A percentile compares a stretch with the other conserved stretches of the same genome.
These are phyloP conservation scores for Kryptolebias marmoratus DNA, from an alignment of 2,113 vertebrate genomes.

Conservation along the genomic window DNA sequence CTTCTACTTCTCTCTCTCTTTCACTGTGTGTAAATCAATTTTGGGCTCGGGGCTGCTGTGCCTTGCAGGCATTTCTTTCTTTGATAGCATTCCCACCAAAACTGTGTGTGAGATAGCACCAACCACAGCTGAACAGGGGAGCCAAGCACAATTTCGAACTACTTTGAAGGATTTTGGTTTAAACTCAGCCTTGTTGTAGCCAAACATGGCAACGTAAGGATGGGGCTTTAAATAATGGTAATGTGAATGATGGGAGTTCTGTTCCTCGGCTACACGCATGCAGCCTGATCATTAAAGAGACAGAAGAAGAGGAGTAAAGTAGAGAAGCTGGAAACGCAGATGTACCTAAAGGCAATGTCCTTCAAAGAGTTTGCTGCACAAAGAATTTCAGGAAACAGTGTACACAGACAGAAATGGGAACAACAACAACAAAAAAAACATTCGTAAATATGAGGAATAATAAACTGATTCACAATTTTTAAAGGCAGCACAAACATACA, in stretches of 20 bases:
- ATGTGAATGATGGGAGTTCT: constrained; percentile 57
- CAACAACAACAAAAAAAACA: constrained; percentile 12
- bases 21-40: constrained; percentile 72
- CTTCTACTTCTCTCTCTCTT: constrained; percentile 52
- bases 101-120: constrained; percentile 60
- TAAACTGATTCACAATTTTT: constrained; percentile 40
- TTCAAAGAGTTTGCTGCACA: constrained; percentile 70
- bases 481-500: neutral
- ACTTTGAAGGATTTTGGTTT: constrained; percentile 67
- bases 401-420: constrained; percentile 41
- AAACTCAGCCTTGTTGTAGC: constrained; percentile 51
- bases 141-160: constrained; percentile 66
- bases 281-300: constrained; percentile 63
- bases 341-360: constrained; percentile 68
- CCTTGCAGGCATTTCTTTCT: constrained; percentile 72
- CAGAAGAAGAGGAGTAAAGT: constrained; percentile 49
- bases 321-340: constrained; percentile 61
- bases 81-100: constrained; percentile 74
- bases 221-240: constrained; percentile 52
- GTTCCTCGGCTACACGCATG: constrained; percentile 57
- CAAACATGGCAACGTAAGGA: constrained; percentile 48
- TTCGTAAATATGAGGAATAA: constrained; percentile 57
- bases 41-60: constrained; percentile 69
- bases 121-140: constrained; percentile 66
- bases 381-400: constrained; percentile 63